A percentile compares a stretch with the other conserved stretches of the same genome.
phyloP scores from a whole-genome alignment of 2,113 vertebrate species.

The Datnioides undecimradiatus region DNA sequence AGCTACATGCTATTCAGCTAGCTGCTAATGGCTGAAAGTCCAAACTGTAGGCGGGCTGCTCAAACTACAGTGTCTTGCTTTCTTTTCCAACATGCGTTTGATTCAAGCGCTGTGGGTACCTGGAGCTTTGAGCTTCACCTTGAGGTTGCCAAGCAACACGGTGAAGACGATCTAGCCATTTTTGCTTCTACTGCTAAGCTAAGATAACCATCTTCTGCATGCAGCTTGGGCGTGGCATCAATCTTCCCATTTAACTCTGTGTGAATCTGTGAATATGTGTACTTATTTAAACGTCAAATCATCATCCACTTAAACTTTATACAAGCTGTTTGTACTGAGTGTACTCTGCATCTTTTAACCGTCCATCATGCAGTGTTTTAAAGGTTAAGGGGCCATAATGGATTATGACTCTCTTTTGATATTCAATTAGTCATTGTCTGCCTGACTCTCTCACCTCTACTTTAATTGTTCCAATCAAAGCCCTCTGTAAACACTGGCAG shows the following conservation, averaged over 20 bases:
- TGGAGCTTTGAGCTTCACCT: too few species aligned
- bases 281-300: neutral
- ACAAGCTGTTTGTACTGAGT: neutral
- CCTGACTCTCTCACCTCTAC: neutral
- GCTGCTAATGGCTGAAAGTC: too few species aligned
- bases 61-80: too few species aligned
- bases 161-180: too few species aligned
- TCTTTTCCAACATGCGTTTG: too few species aligned
- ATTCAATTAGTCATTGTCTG: slow-evolving; percentile 29
- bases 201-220: neutral
- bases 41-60: too few species aligned
- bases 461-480: slow-evolving; percentile 50
- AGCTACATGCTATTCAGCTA: too few species aligned
- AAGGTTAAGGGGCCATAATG: slow-evolving; percentile 2
- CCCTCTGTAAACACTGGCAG: slow-evolving; percentile 23
- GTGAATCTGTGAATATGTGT: neutral
- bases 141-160: too few species aligned
- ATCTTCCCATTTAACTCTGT: neutral
- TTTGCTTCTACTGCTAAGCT: too few species aligned
- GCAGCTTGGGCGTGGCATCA: neutral
- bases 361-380: neutral
- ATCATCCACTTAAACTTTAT: too few species aligned
- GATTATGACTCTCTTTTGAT: slow-evolving; percentile 24
- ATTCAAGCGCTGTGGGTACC: too few species aligned
- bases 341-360: neutral